Base-by-base conservation (phyloP, 1,140 invertebrate genomes). In the Brachionus koreanus region DNA sequence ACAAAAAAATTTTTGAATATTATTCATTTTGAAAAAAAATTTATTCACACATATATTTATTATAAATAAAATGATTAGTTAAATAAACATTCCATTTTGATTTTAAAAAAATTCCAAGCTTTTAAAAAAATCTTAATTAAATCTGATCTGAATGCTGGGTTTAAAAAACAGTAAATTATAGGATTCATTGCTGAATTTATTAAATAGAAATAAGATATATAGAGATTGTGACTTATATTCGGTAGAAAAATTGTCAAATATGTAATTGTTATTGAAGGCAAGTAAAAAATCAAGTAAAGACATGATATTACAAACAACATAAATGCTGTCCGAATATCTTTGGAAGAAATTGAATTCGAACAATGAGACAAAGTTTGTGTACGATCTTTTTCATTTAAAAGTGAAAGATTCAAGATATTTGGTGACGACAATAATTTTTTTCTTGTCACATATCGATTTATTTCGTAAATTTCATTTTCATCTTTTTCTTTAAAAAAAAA, bases 101-200 rank as follows among this genome's bases (percentile, higher is more conserved):
- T 29, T 29, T 29, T 2, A 29, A 29, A 29, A 29, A 29, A 29
- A 29, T 3, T 29, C 29, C 29, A 29, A 29, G 29, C 1, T 61
- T 65, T 79, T 16, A 19, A 61, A 65, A 79, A 79, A 0, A 79
- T 33, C 13, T 79, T 79, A 9, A 61, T 19, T 39, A 79, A 65
- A 43, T 79, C 76, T 1, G 49, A 13, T 42, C 76, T 16, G 57
- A 79, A 79, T 1, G 6, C 35, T 19, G 76, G 76, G 57, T 79
- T 79, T 13, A 79, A 37, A 61, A 79, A 79, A 16, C 76, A 79
- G 33, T 79, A 79, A 61, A 79, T 79, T 19, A 79, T 61, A 37
- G 76, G 76, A 61, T 79, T 79, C 3, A 79, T 79, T 37, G 76
- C 76, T 12, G 76, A 79, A 79, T 79, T 79, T 10, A 49, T 61